These are phyloP conservation scores for Rhinolophus ferrumequinum DNA, from an alignment of 2,113 vertebrate species.

Conservation along the genomic window DNA sequence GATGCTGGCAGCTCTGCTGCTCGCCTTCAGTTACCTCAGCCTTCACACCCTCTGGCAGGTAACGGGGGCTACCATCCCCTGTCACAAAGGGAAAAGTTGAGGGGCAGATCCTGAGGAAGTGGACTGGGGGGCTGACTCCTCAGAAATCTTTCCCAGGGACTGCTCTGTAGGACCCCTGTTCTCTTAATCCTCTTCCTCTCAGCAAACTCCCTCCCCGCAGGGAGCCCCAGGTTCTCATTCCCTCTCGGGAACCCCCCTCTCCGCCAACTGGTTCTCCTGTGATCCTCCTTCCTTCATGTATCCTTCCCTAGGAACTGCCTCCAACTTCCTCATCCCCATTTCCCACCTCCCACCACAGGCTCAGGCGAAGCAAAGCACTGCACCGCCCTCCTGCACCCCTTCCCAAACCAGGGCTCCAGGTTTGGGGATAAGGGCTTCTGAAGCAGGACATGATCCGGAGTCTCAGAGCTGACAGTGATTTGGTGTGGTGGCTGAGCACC, in stretches of 20 bases:
- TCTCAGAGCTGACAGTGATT: neutral
- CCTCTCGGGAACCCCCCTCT: neutral
- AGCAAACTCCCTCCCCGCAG: neutral
- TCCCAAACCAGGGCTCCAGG: neutral
- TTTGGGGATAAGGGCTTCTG: neutral
- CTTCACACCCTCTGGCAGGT: slow-evolving; percentile 65
- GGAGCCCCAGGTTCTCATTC: neutral
- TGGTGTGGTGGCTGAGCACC: neutral
- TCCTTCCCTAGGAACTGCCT: neutral
- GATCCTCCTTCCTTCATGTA: neutral
- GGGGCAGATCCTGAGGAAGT: neutral
- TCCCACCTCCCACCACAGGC: neutral
- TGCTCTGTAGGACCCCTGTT: neutral
- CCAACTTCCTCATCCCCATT: neutral
- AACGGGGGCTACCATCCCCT: neutral
- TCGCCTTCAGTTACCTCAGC: slow-evolving; percentile 36
- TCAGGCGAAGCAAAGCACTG: neutral
- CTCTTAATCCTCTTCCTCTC: neutral
- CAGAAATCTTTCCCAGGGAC: neutral
- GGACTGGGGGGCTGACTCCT: neutral
- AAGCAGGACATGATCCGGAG: neutral
- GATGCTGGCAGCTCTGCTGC: slow-evolving; percentile 54
- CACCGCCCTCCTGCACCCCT: neutral
- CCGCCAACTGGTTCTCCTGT: neutral
- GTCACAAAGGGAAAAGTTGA: neutral